Evolutionary conservation across 2,113 vertebrate species (phyloP), one percentile per base, ranked within the genome.

Genomic region (Tursiops truncatus): DNA sequence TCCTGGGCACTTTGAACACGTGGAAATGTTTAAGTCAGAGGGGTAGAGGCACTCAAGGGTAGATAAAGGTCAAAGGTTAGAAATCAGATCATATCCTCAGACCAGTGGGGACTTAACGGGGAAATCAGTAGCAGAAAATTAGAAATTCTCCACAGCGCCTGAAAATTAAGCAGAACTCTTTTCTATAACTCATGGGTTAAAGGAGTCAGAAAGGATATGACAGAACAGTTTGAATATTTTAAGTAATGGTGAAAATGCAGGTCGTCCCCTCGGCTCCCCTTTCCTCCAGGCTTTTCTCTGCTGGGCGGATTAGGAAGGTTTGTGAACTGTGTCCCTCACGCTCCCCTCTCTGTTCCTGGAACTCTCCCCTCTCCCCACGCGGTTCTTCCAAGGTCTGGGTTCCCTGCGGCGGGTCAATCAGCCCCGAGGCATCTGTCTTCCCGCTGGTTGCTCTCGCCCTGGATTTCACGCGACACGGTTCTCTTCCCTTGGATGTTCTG

Each of bases 381-480:
- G 3, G 50, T 31, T n/a, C 76, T 23, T 14, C 15, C 44, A 9
- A 0, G 50, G 50, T 56, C 1, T 0, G 33, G 50, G 2, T 9
- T 18, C 26, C 17, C 10, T 53, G 76, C 1, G 12, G 50, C 0
- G 18, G 47, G 50, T 25, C 11, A 2, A 11, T 33, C 3, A 33
- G 76, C 31, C 14, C 31, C 3, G 5, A 3, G 9, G 74, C 0
- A 2, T 21, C 74, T 5, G 17, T 21, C 74, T n/a, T 17, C 44
- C 74, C 11, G 5, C 44, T 33, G 76, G 1, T 5, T 8, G 9
- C 5, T 23, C 47, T 8, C 21, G 47, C 47, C 47, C 44, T 28
- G 1, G 11, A 31, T 11, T 33, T n/a, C 14, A 2, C 13, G 0
- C 0, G 15, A 3, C 1, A 21, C 6, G 18, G 15, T 7, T 41